Base-by-base conservation (phyloP, 2,797 vertebrate species). In the Paratrypauchen microcephalus region DNA sequence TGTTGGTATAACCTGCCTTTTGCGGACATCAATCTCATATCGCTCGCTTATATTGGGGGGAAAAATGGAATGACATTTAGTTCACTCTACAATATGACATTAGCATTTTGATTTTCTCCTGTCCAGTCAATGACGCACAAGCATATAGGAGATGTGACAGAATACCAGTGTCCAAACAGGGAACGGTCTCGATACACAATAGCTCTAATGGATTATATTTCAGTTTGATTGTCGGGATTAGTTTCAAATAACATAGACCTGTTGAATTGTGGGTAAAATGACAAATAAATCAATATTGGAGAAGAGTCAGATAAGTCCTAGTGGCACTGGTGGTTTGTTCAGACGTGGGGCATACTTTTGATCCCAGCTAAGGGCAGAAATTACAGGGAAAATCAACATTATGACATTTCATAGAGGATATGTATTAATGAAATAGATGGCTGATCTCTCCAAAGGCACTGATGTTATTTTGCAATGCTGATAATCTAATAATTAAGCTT, bases 71-170 rank as follows among this genome's bases (percentile, higher is more conserved):
- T 89, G 89, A 91, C 87, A 91, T 92, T 91, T 89, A 84, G 79
- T 91, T 88, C 83, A 78, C 86, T 88, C 87, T 79, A 90, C 87
- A 90, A 89, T 85, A 86, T 91, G 87, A 80, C 85, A 91, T 92
- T 92, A 89, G 87, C 86, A 89, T 89, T 90, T 86, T 79, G 83
- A 79, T 83, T 87, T 85, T 85, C 82, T 82, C 89, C 82, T 88
- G 88, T 86, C 89, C 87, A 83, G 61, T 80, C 65, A 8, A 75
- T 67, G 79, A 80, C 19, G 45, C 78, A 13, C 56, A 21, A 58
- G 64, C 72, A 74, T 74, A 72, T 75, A 74, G 68, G 54, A 75
- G 54, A 76, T 78, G 72, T 66, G 61, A 65, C 71, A 75, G 79
- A 84, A 82, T 72, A 78, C 41, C 65, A 45, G 74, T 84, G 80